These are phyloP conservation scores for Orchesella flavescens DNA, from an alignment of 2,888 invertebrate genomes.

Conservation along the genomic window DNA sequence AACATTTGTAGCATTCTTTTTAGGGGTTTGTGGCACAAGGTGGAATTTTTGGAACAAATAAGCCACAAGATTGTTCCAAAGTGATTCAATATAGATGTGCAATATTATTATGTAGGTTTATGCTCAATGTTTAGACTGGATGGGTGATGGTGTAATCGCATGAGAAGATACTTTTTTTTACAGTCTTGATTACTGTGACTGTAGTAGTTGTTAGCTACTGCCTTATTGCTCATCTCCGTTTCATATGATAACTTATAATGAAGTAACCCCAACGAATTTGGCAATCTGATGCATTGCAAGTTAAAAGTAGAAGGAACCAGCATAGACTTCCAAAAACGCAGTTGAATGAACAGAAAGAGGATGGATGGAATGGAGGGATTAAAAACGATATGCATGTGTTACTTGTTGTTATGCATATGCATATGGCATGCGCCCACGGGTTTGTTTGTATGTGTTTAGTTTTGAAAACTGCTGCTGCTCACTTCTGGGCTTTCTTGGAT, in stretches of 20 bases:
- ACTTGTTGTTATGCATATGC: background rate
- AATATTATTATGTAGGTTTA: no score
- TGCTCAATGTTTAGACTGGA: no score
- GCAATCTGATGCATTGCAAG: no score
- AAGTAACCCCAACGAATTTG: no score
- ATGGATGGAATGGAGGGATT: slow-evolving; percentile 1
- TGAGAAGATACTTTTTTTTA: background rate
- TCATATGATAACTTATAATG: no score
- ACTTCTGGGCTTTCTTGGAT: background rate
- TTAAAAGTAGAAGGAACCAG: no score
- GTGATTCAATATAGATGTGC: background rate
- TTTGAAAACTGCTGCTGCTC: background rate
- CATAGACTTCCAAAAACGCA: background rate
- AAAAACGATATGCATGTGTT: background rate
- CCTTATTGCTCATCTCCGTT: no score
- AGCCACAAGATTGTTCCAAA: background rate
- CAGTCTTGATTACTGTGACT: background rate
- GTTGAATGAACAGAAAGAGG: slow-evolving; percentile 30
- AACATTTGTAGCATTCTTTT: background rate
- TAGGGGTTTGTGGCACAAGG: slow-evolving; percentile 59
- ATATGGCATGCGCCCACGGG: background rate
- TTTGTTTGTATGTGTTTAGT: no score
- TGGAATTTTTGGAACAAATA: slow-evolving; percentile 50
- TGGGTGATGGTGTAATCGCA: no score
- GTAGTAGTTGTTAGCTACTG: background rate